These are phyloP conservation scores for Diadromus collaris DNA, from an alignment of 2,888 invertebrate genomes.

Conservation along the genomic window DNA sequence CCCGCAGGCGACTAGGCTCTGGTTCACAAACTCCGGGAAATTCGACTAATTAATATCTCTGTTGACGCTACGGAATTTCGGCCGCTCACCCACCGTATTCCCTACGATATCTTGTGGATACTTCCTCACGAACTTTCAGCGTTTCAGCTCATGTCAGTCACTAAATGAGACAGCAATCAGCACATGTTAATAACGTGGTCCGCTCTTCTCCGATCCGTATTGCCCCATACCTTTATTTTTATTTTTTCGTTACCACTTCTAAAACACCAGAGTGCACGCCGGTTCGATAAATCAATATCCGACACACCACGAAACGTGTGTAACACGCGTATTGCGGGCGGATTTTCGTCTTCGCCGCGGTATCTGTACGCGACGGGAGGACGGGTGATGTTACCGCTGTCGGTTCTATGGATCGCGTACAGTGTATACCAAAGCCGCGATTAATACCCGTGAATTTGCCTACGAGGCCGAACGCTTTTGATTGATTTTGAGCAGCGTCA, in stretches of 20 bases:
- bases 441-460: conserved; percentile 74
- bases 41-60: conserved; percentile 77
- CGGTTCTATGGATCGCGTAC: conserved; percentile 34
- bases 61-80: conserved; percentile 71
- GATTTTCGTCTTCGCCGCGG: conserved; percentile 15
- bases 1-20: conserved; percentile 49
- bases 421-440: conserved; percentile 64
- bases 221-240: neutral
- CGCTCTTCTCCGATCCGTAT: conserved; percentile 4
- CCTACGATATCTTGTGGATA: conserved; percentile 31
- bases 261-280: neutral
- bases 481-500: conserved; percentile 76
- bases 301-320: conserved; percentile 19
- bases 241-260: conserved; percentile 7
- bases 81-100: neutral
- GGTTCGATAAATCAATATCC: conserved; percentile 48
- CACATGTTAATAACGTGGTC: conserved; percentile 9
- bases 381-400: conserved; percentile 15
- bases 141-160: conserved; percentile 9
- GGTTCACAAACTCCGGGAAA: conserved; percentile 59
- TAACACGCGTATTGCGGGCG: conserved; percentile 26
- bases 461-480: conserved; percentile 73
- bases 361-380: conserved; percentile 13
- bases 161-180: conserved; percentile 21
- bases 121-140: conserved; percentile 38